Percentiles rank a stretch among this genome's conserved stretches.
Conservation (phyloP, 2,888 invertebrate genomes). For the Zygogramma bicolorata region DNA sequence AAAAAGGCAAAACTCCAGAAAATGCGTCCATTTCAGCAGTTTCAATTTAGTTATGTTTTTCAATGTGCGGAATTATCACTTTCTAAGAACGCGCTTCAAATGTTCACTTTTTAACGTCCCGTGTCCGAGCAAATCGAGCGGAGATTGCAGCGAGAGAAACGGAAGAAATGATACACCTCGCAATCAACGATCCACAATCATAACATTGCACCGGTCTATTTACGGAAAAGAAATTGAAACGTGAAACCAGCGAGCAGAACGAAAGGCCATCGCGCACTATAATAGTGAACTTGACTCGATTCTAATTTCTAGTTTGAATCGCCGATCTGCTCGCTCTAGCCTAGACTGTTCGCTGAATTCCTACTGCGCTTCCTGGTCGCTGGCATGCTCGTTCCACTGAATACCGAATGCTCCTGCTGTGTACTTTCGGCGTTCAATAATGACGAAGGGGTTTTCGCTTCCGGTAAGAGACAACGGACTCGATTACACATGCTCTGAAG, state of each 20-base stretch:
- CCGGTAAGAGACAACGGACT: too few relatives aligned
- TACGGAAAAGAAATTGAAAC: conserved; percentile 57
- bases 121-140: conserved; percentile 3
- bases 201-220: conserved; percentile 51
- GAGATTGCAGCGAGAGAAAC: conserved; percentile 36
- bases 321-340: conserved; percentile 25
- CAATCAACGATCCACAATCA: conserved; percentile 24
- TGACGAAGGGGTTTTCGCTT: too few relatives aligned
- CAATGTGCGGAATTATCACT: conserved; percentile 9
- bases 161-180: conserved; percentile 32
- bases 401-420: too few relatives aligned
- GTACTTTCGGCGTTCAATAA: too few relatives aligned
- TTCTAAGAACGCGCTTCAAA: conserved; percentile 13
- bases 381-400: neutral
- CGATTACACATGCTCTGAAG: too few relatives aligned
- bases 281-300: conserved; percentile 54
- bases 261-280: conserved; percentile 41
- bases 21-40: too few relatives aligned
- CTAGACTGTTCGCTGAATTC: conserved; percentile 45
- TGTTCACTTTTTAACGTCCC: conserved; percentile 4
- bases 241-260: conserved; percentile 55
- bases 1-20: too few relatives aligned
- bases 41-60: too few relatives aligned
- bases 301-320: conserved; percentile 48
- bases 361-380: conserved; percentile 44